These are phyloP conservation scores for Xiphydria camelus DNA, from an alignment of 2,888 invertebrate genomes.

Conservation along the genomic window DNA sequence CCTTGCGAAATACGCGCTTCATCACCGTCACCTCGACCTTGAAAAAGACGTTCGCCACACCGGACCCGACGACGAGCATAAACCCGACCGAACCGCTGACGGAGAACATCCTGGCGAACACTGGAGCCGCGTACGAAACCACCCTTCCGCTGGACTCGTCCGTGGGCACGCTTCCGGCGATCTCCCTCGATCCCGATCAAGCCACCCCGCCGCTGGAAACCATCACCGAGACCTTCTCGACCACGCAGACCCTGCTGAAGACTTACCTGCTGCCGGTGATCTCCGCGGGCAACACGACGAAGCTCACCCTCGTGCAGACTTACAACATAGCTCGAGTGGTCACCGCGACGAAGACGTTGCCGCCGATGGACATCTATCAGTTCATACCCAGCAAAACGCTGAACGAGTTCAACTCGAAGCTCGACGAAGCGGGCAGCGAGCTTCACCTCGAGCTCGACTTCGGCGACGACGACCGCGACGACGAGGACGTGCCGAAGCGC, in stretches of 20 bases:
- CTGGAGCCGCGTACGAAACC: conserved; percentile 73
- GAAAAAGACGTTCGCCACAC: conserved; percentile 74
- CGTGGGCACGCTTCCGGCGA: conserved; percentile 80
- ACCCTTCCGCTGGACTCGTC: conserved; percentile 74
- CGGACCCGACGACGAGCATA: conserved; percentile 64
- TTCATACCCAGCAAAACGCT: conserved; percentile 84
- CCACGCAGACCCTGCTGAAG: conserved; percentile 84
- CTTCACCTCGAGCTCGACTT: conserved; percentile 84
- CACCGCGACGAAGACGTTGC: conserved; percentile 87
- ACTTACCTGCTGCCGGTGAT: conserved; percentile 87
- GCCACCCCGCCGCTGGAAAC: conserved; percentile 88
- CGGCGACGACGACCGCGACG: conserved; percentile 70
- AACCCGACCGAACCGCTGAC: conserved; percentile 75
- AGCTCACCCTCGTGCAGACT: conserved; percentile 84
- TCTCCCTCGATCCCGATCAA: conserved; percentile 74
- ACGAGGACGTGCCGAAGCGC: conserved; percentile 53
- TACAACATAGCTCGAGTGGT: conserved; percentile 85
- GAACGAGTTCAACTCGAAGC: conserved; percentile 84
- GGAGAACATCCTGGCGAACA: conserved; percentile 83
- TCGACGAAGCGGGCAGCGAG: conserved; percentile 89
- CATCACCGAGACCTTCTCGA: conserved; percentile 87
- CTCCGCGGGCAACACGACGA: conserved; percentile 73
- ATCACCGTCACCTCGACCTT: conserved; percentile 86
- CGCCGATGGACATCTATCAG: conserved; percentile 84
- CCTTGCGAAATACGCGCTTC: conserved; percentile 83